phyloP scores from a whole-genome alignment of 2,797 vertebrate genomes.

The Enteromius paludinosus region DNA sequence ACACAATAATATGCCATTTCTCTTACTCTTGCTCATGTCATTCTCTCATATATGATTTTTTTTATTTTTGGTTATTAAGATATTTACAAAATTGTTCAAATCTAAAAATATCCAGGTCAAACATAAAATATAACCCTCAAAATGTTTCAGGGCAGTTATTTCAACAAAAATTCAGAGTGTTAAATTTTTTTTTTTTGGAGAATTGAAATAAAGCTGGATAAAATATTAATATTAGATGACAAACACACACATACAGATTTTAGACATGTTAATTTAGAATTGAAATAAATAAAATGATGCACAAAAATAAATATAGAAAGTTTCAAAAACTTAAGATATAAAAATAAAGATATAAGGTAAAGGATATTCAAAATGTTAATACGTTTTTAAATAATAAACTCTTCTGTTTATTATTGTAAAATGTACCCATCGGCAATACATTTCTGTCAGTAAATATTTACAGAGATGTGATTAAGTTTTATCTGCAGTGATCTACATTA shows the following conservation, averaged over 20 bases:
- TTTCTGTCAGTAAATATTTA: neutral
- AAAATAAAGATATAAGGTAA: neutral
- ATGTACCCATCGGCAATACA: neutral
- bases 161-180: no score
- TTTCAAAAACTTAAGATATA: neutral
- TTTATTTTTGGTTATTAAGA: neutral
- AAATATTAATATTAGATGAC: neutral
- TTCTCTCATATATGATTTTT: neutral
- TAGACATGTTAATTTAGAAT: neutral
- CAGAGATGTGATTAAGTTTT: neutral
- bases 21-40: neutral
- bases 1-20: neutral
- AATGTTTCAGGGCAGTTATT: neutral
- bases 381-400: neutral
- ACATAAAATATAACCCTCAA: neutral
- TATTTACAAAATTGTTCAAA: neutral
- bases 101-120: neutral
- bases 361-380: neutral
- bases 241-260: neutral
- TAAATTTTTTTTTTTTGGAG: no score
- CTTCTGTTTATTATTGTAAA: neutral
- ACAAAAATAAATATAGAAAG: neutral
- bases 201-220: neutral
- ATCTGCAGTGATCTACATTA: neutral
- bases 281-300: neutral